Evolutionary conservation across 2,797 vertebrate species (phyloP).

Genomic region (Eupleurogrammus muticus): DNA sequence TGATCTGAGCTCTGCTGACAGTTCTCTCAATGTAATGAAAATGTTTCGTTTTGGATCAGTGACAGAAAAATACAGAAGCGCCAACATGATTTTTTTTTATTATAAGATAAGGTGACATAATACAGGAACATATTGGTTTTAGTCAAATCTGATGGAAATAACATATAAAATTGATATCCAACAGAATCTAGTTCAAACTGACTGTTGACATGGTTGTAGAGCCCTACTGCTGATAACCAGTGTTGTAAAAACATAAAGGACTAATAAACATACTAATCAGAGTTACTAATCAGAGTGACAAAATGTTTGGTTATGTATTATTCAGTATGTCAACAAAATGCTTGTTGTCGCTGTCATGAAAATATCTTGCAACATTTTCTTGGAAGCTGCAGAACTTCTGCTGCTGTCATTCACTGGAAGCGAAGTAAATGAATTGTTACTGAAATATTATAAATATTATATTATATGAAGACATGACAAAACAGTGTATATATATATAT

Average conservation of each 20-base stretch:
- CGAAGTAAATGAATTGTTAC: background rate
- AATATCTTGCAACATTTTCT: slow-evolving; percentile 1
- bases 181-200: background rate
- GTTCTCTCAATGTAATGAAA: background rate
- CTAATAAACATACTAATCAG: slow-evolving; percentile 29
- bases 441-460: background rate
- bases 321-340: background rate
- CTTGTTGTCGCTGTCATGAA: background rate
- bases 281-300: background rate
- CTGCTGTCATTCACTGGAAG: too few relatives aligned
- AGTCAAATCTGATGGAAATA: background rate
- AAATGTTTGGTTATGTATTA: background rate
- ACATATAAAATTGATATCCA: background rate
- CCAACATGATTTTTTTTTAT: background rate
- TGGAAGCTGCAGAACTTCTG: too few relatives aligned
- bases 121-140: background rate
- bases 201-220: slow-evolving; percentile 3
- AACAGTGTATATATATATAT: too few relatives aligned
- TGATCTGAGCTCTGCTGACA: background rate
- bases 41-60: too few relatives aligned
- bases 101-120: background rate
- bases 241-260: slow-evolving; percentile 9
- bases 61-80: background rate
- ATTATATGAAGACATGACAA: background rate
- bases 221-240: slow-evolving; percentile 1